Evolutionary conservation across 2,888 invertebrate genomes (phyloP).

Genomic region (Acanthosepion lycidas): DNA sequence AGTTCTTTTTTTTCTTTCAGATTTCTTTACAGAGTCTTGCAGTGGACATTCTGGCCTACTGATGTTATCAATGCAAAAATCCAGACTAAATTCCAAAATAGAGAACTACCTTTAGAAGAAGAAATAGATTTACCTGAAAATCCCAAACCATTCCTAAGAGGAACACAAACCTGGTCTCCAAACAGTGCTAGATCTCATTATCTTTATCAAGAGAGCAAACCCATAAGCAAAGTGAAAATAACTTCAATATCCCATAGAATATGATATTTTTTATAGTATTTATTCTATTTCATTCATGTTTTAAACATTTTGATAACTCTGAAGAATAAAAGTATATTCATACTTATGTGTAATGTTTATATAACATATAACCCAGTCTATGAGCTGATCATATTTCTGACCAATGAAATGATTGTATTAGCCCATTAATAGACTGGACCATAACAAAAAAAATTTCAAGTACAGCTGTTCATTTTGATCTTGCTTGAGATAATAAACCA

Average conservation of each 20-base stretch:
- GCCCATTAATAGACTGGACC: no score
- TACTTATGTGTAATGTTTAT: neutral
- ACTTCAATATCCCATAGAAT: neutral
- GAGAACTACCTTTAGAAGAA: neutral
- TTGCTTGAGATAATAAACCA: neutral
- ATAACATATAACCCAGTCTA: neutral
- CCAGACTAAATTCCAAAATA: neutral
- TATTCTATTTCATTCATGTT: neutral
- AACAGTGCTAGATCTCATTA: neutral
- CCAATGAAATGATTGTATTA: no score
- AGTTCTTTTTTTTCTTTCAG: constrained; percentile 23
- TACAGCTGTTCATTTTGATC: neutral
- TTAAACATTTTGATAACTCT: neutral
- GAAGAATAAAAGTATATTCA: neutral
- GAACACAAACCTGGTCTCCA: neutral
- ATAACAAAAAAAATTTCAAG: no score
- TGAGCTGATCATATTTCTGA: neutral
- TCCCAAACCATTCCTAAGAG: neutral
- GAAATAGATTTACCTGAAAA: constrained; percentile 36
- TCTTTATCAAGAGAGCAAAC: no score
- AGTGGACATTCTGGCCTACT: constrained; percentile 39
- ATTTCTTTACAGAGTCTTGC: constrained; percentile 38
- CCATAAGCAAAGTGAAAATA: neutral
- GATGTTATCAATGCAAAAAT: constrained; percentile 38
- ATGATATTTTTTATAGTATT: neutral